Base-by-base conservation (phyloP, 2,888 invertebrate genomes). In the Anthrax anthrax region DNA sequence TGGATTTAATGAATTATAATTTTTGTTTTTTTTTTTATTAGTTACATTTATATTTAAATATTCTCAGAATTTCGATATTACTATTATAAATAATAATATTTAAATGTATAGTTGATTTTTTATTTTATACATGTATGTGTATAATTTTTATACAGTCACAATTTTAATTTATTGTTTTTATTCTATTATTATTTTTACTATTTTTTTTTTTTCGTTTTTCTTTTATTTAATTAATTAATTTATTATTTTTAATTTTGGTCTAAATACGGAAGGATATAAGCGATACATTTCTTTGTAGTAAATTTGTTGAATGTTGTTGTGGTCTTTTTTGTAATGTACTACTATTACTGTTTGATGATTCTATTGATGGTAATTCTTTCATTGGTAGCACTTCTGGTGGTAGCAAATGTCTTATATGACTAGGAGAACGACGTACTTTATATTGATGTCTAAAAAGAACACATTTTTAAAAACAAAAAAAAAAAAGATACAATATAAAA, bases 181-280 rank as follows among this genome's bases (percentile, higher is more conserved):
- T 23, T 23, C 8, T 6, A 23, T 6, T 23, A 23, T 23, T 23
- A 6, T 6, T 23, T 12, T 32, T 12, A 32, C 8, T 12, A 12
- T 32, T 12, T 27, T 27, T 8, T 27, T 27, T 27, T 9, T 8
- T 27, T 27, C 9, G 2, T 27, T 23, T 23, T 23, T 23, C 8
- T 23, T 23, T 23, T 23, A 18, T 32, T 18, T 43, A 37, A 18
- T 9, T 18, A 19, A 19, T 39, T 44, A 23, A 36, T 40, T 45
- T 39, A 19, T 45, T 40, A 8, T 37, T 37, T 17, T 37, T 17
- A 17, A 17, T 16, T 17, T 37, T 50, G 50, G 50, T 47, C 51
- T 51, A 51, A 58, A 65, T 66, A 55, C 66, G 66, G 62, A 67
- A 65, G 46, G 67, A 67, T 55, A 67, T 58, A 56, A 66, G 60